A percentile compares a stretch with the other conserved stretches of the same genome.
Conservation (phyloP, 2,113 vertebrate genomes). For the human (Homo sapiens) region GRCh38 chr20:56427501-56428000, state of each 20-base stretch:
- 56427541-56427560: background rate
- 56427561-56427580: background rate
- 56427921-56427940: background rate
- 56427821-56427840: background rate
- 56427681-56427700: background rate
- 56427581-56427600: background rate
- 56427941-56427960: background rate
- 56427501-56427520: background rate
- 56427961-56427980: background rate
- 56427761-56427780: background rate
- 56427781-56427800: background rate
- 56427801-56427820: background rate
- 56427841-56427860: constrained; percentile 29
- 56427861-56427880: background rate
- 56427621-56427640: rapidly evolving
- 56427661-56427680: background rate
- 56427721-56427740: background rate
- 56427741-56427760: background rate
- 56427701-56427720: background rate
- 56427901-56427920: background rate
- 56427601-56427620: background rate
- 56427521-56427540: background rate
- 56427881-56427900: rapidly evolving
- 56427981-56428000: rapidly evolving
- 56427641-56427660: background rate